These are phyloP conservation scores for Salarias fasciatus DNA, from an alignment of 2,797 vertebrate species.

Conservation along the genomic window DNA sequence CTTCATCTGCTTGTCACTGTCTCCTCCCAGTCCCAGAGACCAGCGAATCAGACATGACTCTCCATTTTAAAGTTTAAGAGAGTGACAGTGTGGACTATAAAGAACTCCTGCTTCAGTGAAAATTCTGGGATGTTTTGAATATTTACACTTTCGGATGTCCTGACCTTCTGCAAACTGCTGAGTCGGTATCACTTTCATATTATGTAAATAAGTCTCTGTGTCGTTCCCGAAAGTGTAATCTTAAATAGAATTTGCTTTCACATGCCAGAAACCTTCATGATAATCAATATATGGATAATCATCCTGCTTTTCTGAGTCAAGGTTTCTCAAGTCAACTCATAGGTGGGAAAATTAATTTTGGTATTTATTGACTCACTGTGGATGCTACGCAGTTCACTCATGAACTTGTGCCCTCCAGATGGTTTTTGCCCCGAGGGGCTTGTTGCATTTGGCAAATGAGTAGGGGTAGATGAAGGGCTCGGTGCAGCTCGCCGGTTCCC, in stretches of 20 bases:
- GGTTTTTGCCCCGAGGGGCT: conserved; percentile 31
- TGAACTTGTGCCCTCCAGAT: conserved; percentile 70
- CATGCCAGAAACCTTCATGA: background rate
- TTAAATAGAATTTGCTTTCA: no score
- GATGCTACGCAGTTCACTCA: conserved; percentile 70
- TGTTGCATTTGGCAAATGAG: conserved; percentile 46
- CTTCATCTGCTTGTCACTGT: no score
- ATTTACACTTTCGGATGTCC: background rate
- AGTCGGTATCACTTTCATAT: background rate
- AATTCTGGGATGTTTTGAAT: background rate
- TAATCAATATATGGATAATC: background rate
- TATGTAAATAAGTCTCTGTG: background rate
- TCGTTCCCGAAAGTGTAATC: background rate
- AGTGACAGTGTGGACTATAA: no score
- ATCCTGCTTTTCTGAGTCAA: background rate
- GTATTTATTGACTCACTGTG: conserved; percentile 69
- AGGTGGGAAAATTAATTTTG: no score
- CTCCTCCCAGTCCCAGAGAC: background rate
- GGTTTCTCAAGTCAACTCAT: no score
- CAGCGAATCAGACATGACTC: background rate
- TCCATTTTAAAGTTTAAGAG: no score
- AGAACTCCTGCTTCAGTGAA: no score
- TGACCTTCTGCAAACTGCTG: background rate
- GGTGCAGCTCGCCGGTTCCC: conserved; percentile 44
- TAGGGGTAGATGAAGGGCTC: conserved; percentile 20